phyloP scores from a whole-genome alignment of 1,140 invertebrate species.

The Proctacanthus coquilletti region DNA sequence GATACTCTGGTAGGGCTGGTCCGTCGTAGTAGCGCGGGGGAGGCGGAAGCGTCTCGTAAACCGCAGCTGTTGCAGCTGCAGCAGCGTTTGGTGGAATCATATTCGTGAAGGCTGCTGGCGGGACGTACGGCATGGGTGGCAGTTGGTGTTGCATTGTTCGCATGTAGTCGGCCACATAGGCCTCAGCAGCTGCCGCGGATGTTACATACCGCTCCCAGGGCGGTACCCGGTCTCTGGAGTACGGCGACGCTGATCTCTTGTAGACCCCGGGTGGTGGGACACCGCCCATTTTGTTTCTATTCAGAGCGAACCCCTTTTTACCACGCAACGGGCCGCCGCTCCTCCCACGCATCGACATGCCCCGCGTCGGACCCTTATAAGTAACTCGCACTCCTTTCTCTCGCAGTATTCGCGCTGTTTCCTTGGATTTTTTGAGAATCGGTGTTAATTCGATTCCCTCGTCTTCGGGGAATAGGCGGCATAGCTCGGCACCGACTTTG shows the following conservation, averaged over 20 bases:
- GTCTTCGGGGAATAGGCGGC: conserved; percentile 86
- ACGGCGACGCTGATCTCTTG: conserved; percentile 41
- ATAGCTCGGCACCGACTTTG: conserved; percentile 84
- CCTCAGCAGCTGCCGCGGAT: conserved; percentile 51
- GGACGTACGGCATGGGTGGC: conserved; percentile 54
- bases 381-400: conserved; percentile 36
- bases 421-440: conserved; percentile 77
- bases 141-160: conserved; percentile 63
- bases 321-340: conserved; percentile 20
- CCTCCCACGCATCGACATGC: conserved; percentile 33
- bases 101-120: conserved; percentile 41
- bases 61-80: conserved; percentile 41
- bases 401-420: conserved; percentile 44
- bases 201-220: conserved; percentile 31
- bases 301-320: conserved; percentile 17
- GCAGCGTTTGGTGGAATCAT: conserved; percentile 29
- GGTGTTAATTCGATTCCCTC: conserved; percentile 83
- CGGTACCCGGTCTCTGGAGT: conserved; percentile 33
- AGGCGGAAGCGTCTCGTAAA: conserved; percentile 35
- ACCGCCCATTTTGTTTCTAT: conserved; percentile 14
- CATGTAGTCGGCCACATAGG: conserved; percentile 64
- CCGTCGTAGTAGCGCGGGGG: conserved; percentile 66
- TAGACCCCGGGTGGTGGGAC: conserved; percentile 30
- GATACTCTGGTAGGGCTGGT: conserved; percentile 44
- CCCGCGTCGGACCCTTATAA: conserved; percentile 28